Conservation (phyloP, 2,113 vertebrate species). For the Chloroceryle aenea region DNA sequence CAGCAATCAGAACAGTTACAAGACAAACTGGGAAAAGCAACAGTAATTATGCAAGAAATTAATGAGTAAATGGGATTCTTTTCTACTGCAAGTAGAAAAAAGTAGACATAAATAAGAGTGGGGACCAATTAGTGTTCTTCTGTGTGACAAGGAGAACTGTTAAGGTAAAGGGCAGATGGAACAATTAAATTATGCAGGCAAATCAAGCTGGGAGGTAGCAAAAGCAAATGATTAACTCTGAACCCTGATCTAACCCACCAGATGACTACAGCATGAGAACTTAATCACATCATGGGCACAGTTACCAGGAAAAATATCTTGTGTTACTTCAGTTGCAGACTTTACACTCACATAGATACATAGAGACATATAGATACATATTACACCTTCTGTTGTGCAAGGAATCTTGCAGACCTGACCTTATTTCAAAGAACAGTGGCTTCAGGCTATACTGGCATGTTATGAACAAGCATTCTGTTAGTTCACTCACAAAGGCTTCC, state of each 20-base stretch:
- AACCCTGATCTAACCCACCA: background rate
- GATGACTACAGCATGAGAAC: background rate
- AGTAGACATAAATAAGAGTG: constrained; percentile 23
- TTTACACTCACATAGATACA: background rate
- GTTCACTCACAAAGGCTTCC: background rate
- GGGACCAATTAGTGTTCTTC: background rate
- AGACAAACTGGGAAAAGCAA: background rate
- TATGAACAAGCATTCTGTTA: background rate
- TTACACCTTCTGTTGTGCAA: background rate
- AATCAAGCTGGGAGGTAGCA: constrained; percentile 24
- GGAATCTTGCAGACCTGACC: background rate
- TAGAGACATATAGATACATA: background rate
- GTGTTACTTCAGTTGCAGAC: background rate
- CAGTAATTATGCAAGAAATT: background rate
- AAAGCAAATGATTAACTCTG: background rate
- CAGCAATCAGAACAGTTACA: background rate
- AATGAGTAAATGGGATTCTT: background rate
- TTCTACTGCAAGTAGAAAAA: constrained; percentile 18
- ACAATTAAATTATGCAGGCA: constrained; percentile 15
- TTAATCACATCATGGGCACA: background rate
- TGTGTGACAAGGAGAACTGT: background rate
- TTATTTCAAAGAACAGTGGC: background rate
- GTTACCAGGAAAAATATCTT: background rate
- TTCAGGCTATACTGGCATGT: background rate
- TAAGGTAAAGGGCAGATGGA: constrained; percentile 28